phyloP scores from a whole-genome alignment of 1,140 invertebrate species.

The Heliconius hewitsoni region DNA sequence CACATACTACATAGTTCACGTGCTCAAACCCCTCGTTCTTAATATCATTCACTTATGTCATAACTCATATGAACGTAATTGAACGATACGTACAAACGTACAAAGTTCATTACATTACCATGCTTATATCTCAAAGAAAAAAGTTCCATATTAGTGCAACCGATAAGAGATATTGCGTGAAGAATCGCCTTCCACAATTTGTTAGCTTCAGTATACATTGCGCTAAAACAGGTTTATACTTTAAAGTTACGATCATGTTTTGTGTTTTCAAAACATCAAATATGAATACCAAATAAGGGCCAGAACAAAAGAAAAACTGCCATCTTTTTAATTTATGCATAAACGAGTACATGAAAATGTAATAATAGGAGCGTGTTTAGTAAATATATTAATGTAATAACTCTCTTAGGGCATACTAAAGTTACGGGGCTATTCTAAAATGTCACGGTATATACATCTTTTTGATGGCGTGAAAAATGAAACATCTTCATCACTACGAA shows the following conservation, averaged over 20 bases:
- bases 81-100: conserved; percentile 51
- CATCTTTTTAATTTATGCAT: conserved; percentile 79
- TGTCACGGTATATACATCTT: conserved; percentile 79
- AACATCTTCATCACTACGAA: conserved; percentile 64
- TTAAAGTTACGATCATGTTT: conserved; percentile 69
- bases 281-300: conserved; percentile 81
- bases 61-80: conserved; percentile 80
- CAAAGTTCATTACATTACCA: conserved; percentile 57
- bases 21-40: conserved; percentile 75
- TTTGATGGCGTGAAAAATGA: conserved; percentile 64
- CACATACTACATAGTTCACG: conserved; percentile 77
- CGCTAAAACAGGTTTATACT: conserved; percentile 76
- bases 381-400: conserved; percentile 81
- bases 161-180: conserved; percentile 71
- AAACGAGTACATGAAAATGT: conserved; percentile 80
- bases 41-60: conserved; percentile 79
- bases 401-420: conserved; percentile 62
- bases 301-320: conserved; percentile 78
- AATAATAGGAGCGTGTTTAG: conserved; percentile 80
- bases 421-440: conserved; percentile 71
- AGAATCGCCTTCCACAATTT: conserved; percentile 79
- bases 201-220: conserved; percentile 77
- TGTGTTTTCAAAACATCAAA: conserved; percentile 78
- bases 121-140: conserved; percentile 57
- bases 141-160: conserved; percentile 56